These are phyloP conservation scores for Erebia epiphron DNA, from an alignment of 2,888 invertebrate genomes.

Conservation along the genomic window DNA sequence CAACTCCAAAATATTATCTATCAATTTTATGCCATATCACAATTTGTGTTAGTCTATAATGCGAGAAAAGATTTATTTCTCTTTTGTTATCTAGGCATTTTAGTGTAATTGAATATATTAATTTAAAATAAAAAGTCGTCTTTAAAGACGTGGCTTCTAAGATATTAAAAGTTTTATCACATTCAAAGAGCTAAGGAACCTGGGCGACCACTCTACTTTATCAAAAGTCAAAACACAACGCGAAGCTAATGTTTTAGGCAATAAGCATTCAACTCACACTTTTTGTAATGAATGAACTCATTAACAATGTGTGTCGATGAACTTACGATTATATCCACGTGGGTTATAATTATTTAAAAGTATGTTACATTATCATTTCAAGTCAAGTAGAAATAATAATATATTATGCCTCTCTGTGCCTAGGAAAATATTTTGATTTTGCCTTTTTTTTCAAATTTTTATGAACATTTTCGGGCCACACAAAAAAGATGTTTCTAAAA, in stretches of 20 bases:
- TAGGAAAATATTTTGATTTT: no score
- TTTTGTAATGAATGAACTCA: constrained; percentile 28
- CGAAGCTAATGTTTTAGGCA: constrained; percentile 23
- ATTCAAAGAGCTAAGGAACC: background rate
- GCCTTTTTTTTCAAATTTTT: no score
- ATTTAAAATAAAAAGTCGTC: background rate
- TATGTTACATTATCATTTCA: background rate
- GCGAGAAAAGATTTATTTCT: no score
- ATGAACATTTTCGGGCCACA: no score
- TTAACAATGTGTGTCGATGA: constrained; percentile 26
- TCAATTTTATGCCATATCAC: no score
- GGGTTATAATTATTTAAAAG: background rate
- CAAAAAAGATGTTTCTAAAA: no score
- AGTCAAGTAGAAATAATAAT: no score
- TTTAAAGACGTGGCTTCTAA: background rate
- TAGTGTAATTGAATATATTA: constrained; percentile 5
- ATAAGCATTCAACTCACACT: constrained; percentile 3
- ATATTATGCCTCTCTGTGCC: no score
- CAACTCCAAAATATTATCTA: no score
- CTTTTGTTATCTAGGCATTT: no score
- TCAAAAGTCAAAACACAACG: constrained; percentile 4
- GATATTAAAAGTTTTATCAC: background rate
- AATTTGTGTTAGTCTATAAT: no score
- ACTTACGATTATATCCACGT: constrained; percentile 22
- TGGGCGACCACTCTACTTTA: background rate